phyloP scores from a whole-genome alignment of 2,888 invertebrate genomes.

The Nebria salina region DNA sequence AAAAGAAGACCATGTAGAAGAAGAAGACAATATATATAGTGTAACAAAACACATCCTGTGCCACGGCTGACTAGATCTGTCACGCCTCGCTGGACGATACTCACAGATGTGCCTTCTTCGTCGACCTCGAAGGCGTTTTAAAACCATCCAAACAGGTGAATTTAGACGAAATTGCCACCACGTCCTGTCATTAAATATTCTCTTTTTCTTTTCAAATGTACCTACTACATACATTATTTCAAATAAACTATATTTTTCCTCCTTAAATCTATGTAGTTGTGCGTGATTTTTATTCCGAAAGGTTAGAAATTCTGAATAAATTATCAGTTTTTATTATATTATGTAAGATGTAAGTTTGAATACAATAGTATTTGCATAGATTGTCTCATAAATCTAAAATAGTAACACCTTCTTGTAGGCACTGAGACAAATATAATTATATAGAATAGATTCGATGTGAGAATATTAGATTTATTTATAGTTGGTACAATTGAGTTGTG shows the following conservation, averaged over 20 bases:
- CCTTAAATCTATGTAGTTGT: constrained; percentile 17
- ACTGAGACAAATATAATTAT: neutral
- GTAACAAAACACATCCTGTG: constrained; percentile 51
- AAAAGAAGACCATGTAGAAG: neutral
- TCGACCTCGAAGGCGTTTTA: neutral
- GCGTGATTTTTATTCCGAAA: neutral
- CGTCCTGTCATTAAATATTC: constrained; percentile 13
- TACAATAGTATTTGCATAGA: constrained; percentile 30
- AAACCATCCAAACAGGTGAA: neutral
- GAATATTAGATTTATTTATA: neutral
- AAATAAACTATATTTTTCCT: neutral
- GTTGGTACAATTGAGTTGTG: neutral
- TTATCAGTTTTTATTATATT: neutral
- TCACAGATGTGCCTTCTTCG: constrained; percentile 9
- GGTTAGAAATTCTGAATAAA: neutral
- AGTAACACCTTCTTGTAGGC: constrained; percentile 1
- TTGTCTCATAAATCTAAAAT: constrained; percentile 5
- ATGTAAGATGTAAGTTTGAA: constrained; percentile 20
- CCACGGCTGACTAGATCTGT: constrained; percentile 51
- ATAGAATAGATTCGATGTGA: neutral
- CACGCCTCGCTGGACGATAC: constrained; percentile 49
- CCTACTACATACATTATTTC: no score
- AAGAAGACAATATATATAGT: constrained; percentile 28
- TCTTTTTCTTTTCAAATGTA: neutral
- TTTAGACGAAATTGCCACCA: constrained; percentile 9